Percentiles rank a stretch among this genome's conserved stretches.
Evolutionary conservation across 2,113 vertebrate genomes (phyloP).

Genomic region (Oceanites oceanicus): DNA sequence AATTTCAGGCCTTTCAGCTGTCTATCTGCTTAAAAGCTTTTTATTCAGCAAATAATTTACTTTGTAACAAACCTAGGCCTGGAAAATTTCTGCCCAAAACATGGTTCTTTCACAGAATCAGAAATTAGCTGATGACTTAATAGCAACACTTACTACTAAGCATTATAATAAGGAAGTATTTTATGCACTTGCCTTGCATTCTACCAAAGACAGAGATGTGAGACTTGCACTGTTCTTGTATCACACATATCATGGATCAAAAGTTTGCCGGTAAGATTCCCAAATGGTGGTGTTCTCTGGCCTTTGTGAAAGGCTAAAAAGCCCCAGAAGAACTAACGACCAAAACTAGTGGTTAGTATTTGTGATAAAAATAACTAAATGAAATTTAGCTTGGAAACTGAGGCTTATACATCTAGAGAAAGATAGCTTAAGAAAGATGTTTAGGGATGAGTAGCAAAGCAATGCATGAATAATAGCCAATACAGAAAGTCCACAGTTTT

Average conservation of each 20-base stretch:
- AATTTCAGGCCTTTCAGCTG: constrained; percentile 62
- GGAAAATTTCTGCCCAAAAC: constrained; percentile 53
- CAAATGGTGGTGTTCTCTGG: not conserved
- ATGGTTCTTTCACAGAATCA: constrained; percentile 41
- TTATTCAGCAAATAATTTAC: constrained; percentile 57
- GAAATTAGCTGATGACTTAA: constrained; percentile 55
- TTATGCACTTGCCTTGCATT: not conserved
- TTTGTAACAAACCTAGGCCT: constrained; percentile 47
- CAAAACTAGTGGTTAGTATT: not conserved
- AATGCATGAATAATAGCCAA: not conserved
- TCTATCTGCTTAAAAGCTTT: constrained; percentile 51
- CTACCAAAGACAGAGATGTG: not conserved
- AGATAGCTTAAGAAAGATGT: not conserved
- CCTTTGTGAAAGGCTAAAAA: not conserved
- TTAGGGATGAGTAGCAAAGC: not conserved
- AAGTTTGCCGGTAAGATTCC: not conserved
- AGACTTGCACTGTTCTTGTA: not conserved
- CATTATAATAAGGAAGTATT: constrained; percentile 44
- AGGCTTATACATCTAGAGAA: not conserved
- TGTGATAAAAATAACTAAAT: not conserved
- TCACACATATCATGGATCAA: not conserved
- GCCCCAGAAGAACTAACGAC: not conserved
- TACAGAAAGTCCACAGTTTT: not conserved
- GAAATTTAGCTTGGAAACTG: not conserved
- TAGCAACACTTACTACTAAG: constrained; percentile 1